Conservation (phyloP, 2,888 invertebrate species). For the Hemithea aestivaria region DNA sequence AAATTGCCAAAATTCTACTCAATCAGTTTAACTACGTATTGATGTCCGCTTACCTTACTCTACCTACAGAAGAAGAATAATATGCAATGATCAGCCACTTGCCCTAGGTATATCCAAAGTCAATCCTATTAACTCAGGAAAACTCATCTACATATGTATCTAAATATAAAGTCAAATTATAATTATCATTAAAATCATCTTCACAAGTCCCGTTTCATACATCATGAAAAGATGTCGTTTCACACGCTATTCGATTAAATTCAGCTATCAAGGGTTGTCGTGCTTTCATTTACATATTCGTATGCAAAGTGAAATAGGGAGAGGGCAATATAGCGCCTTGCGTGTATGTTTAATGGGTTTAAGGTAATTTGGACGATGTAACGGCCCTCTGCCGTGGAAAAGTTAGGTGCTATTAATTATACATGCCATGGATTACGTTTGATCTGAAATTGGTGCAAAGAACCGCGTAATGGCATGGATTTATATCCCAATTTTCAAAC, state of each 20-base stretch:
- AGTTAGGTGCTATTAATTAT: conserved; percentile 37
- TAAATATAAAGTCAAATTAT: too few relatives aligned
- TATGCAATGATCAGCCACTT: too few relatives aligned
- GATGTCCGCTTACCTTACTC: too few relatives aligned
- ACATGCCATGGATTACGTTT: conserved; percentile 15
- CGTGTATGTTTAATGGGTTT: conserved; percentile 52
- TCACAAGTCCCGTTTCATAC: conserved; percentile 11
- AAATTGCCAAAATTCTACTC: too few relatives aligned
- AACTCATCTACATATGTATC: too few relatives aligned
- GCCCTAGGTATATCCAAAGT: too few relatives aligned
- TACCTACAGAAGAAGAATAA: too few relatives aligned
- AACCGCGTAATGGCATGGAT: not conserved
- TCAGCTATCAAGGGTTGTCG: conserved; percentile 18
- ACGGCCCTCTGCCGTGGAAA: conserved; percentile 42
- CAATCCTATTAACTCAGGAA: too few relatives aligned
- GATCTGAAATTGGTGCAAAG: conserved; percentile 3
- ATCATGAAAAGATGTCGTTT: conserved; percentile 19
- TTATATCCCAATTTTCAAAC: conserved; percentile 9
- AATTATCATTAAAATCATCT: too few relatives aligned
- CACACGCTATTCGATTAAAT: conserved; percentile 6
- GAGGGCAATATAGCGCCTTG: conserved; percentile 32
- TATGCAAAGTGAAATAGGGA: conserved; percentile 40
- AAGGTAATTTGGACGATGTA: conserved; percentile 35
- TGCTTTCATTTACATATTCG: conserved; percentile 27
- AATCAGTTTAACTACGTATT: too few relatives aligned